Base-by-base conservation (phyloP, 1,140 invertebrate species). In the Piezodorus guildinii region DNA sequence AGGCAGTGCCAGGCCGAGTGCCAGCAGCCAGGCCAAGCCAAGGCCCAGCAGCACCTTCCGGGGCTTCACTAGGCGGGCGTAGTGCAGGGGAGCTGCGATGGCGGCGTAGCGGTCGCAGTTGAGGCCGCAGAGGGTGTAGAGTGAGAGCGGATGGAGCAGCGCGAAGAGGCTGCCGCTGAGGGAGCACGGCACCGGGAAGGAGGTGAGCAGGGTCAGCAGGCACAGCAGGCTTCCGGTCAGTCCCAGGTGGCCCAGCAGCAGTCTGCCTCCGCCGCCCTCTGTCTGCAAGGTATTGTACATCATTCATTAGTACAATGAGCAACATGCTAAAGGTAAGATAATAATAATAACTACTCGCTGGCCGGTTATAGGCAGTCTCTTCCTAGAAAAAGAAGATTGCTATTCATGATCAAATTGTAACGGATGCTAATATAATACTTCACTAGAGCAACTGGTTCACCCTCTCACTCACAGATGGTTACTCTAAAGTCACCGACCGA, bases 61-160 rank as follows among this genome's bases (percentile, higher is more conserved):
- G 0, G 83, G 81, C 56, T 81, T 87, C 0, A 89, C 84, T 54
- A 88, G 76, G 34, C 84, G 80, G 10, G 81, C 80, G 72, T 88
- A 90, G 72, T 88, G 86, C 45, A 90, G 72, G 2, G 88, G 87
- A 2, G 85, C 80, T 2, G 85, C 82, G 54, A 34, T 49, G 12
- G 52, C 63, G 12, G 39, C 19, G 68, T 86, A 89, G 64, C 86
- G 79, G 74, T 89, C 87, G 67, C 85, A 87, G 71, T 88, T 88
- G 45, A 90, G 75, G 23, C 86, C 87, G 62, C 86, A 86, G 3
- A 90, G 81, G 1, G 86, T 89, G 87, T 87, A 90, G 34, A 89
- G 76, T 16, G 84, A 81, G 30, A 88, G 77, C 0, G 86, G 85
- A 69, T 88, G 86, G 15, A 90, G 74, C 0, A 87, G 76, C 8